Evolutionary conservation across 2,888 invertebrate species (phyloP), one percentile per base, ranked within the genome.

Genomic region (Xylocampa areola): DNA sequence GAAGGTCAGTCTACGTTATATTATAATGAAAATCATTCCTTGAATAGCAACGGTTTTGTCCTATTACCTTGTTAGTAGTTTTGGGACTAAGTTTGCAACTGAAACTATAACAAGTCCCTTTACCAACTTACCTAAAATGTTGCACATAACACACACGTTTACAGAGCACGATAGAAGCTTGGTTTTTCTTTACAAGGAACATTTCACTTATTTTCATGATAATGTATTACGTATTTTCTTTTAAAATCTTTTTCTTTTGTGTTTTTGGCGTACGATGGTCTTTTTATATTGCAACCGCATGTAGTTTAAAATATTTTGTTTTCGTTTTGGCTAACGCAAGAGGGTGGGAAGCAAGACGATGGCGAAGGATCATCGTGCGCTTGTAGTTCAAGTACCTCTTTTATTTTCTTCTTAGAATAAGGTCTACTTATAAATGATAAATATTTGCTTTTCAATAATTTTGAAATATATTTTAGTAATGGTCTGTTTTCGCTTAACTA

Each of bases 331-430:
- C 85, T 76, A 66, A 76, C 87, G 76, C 84, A 87, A 84, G 87
- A 88, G 50, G 78, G 76, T 66, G 86, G 82, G 53, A 87, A 79
- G 61, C 84, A 77, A 59, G 89, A 88, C 45, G 86, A 88, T 54
- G 79, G 77, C 10, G 89, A 87, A 53, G 85, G 81, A 70, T 78
- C 85, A 48, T 80, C 86, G 73, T 82, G 76, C 77, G 87, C 87
- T 77, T 79, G 86, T 84, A 82, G 83, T 60, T 87, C 88, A 89
- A 89, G 89, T 89, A 89, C 65, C 43, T 73, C 66, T 44, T 73
- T 75, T 70, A 50, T 50, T 63, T 57, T 53, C 33, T 65, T 55
- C 4, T 66, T 58, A 6, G 37, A 41, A 3, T 36, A 19, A 27
- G 30, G 2, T 25, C 2, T 25, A 2, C 7, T 25, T 25, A 8